Percentiles rank a stretch among this genome's conserved stretches.
Conservation (phyloP, 1,140 invertebrate species). For the Drosophila murphyi region DNA sequence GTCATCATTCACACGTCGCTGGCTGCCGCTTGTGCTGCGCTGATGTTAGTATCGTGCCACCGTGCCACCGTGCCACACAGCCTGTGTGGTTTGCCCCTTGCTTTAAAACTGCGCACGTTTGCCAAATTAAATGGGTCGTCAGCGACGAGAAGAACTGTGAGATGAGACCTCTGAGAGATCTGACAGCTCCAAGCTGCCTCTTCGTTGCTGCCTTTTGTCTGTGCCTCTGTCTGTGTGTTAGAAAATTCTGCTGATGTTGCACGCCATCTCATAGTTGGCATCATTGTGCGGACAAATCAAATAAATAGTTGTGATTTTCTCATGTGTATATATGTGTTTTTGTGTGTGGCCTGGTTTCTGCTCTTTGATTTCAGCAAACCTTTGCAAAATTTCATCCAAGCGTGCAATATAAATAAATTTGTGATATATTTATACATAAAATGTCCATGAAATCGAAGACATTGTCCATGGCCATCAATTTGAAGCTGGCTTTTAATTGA, state of each 20-base stretch:
- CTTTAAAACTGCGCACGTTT: constrained; percentile 82
- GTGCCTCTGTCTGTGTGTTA: constrained; percentile 41
- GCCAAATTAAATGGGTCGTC: constrained; percentile 82
- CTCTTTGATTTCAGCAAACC: constrained; percentile 68
- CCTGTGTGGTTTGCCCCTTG: constrained; percentile 37
- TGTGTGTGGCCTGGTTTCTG: constrained; percentile 52
- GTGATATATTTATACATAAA: constrained; percentile 25
- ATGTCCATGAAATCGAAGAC: constrained; percentile 44
- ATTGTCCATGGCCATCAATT: constrained; percentile 15
- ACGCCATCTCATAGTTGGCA: constrained; percentile 76
- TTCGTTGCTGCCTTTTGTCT: constrained; percentile 70
- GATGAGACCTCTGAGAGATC: constrained; percentile 1
- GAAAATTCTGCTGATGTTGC: constrained; percentile 76
- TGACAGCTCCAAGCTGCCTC: constrained; percentile 18
- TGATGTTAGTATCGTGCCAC: constrained; percentile 9
- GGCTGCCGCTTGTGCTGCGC: constrained; percentile 37
- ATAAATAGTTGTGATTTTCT: constrained; percentile 77
- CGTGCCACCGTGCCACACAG: constrained; percentile 24
- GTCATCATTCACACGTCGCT: constrained; percentile 82
- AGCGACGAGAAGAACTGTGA: constrained; percentile 33
- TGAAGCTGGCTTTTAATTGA: constrained; percentile 38
- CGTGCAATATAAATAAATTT: constrained; percentile 61
- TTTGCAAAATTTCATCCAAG: constrained; percentile 61
- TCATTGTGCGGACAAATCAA: constrained; percentile 80
- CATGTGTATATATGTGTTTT: constrained; percentile 11